Evolutionary conservation across 2,888 invertebrate species (phyloP).

Genomic region (Rotaria macrura): DNA sequence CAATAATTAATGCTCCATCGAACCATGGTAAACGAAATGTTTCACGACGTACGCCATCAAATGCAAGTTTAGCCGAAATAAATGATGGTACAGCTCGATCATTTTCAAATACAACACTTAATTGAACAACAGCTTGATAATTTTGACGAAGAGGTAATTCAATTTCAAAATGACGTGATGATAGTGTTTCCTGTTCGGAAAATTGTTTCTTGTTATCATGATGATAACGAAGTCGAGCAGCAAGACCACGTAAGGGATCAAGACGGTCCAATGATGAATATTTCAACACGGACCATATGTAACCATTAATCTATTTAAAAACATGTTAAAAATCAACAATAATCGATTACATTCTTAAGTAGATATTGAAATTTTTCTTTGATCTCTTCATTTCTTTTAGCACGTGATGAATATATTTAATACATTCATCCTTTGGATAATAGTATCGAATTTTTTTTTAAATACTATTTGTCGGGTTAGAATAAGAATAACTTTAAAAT

Average conservation of each 20-base stretch:
- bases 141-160: background rate
- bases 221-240: background rate
- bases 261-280: background rate
- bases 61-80: background rate
- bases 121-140: background rate
- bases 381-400: too few relatives aligned
- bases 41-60: background rate
- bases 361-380: too few relatives aligned
- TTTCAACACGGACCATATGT: background rate
- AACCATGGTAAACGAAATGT: background rate
- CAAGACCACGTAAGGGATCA: conserved; percentile 10
- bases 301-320: background rate
- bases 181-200: background rate
- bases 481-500: too few relatives aligned
- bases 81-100: conserved; percentile 19
- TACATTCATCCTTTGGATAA: too few relatives aligned
- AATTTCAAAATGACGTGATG: background rate
- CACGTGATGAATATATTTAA: too few relatives aligned
- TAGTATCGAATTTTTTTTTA: too few relatives aligned
- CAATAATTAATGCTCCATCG: background rate
- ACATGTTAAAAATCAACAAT: background rate
- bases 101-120: conserved; percentile 13
- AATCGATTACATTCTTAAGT: too few relatives aligned
- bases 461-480: too few relatives aligned
- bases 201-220: background rate